These are phyloP conservation scores for Dendrolimus pini DNA, from an alignment of 2,888 invertebrate genomes.

Conservation along the genomic window DNA sequence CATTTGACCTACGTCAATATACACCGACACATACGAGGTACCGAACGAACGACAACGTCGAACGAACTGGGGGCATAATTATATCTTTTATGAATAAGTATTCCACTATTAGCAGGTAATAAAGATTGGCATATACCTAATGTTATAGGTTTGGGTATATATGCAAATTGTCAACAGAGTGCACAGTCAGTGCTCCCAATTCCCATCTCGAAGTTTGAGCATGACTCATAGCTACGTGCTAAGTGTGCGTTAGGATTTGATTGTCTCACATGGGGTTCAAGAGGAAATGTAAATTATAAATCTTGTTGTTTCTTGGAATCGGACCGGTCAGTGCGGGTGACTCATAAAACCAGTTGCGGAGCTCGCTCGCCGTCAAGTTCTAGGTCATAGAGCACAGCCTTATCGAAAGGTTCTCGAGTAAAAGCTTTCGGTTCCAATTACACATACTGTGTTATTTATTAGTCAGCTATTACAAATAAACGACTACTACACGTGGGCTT, in stretches of 20 bases:
- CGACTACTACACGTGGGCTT: no score
- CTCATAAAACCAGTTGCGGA: conserved; percentile 31
- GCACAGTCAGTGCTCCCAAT: neutral
- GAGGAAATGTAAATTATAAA: conserved; percentile 48
- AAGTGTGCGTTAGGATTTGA: conserved; percentile 9
- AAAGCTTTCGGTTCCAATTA: neutral
- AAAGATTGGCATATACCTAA: no score
- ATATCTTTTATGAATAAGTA: no score
- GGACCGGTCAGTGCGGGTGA: conserved; percentile 12
- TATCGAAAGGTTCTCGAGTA: neutral
- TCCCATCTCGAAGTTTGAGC: neutral
- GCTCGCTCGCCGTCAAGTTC: conserved; percentile 50
- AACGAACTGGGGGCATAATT: no score
- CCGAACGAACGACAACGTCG: no score
- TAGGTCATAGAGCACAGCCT: conserved; percentile 58
- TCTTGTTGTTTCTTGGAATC: conserved; percentile 51
- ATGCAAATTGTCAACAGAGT: no score
- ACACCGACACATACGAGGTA: no score
- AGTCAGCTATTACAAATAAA: no score
- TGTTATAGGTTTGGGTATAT: no score
- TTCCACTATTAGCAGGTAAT: no score
- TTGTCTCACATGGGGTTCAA: conserved; percentile 26
- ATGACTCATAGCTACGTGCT: conserved; percentile 18
- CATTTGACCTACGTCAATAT: no score
- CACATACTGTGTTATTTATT: no score